phyloP scores from a whole-genome alignment of 2,113 vertebrate species.

The Copsychus sechellarum region DNA sequence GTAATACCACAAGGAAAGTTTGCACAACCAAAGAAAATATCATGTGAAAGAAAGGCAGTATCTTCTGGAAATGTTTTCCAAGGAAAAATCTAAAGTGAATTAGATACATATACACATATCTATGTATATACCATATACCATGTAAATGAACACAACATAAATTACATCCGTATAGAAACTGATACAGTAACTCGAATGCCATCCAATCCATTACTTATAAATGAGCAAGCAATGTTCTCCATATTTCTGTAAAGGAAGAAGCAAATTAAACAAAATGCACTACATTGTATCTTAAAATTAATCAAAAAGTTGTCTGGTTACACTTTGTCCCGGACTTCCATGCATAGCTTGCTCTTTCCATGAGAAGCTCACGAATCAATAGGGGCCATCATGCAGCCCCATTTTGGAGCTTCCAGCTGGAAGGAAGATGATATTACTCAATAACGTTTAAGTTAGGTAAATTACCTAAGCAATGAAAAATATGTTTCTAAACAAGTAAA shows the following conservation, averaged over 20 bases:
- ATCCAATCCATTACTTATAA: background rate
- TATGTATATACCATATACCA: background rate
- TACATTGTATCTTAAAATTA: background rate
- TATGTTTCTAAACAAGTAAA: background rate
- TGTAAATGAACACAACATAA: background rate
- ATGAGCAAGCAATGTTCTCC: background rate
- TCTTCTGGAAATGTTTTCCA: background rate
- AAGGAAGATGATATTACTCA: background rate
- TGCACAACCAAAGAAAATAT: background rate
- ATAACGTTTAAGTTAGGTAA: background rate
- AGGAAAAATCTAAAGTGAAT: background rate
- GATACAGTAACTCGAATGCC: background rate
- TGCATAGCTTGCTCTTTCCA: background rate
- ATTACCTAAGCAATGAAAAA: background rate
- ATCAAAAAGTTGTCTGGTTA: background rate
- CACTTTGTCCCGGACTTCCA: background rate
- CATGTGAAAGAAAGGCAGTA: background rate
- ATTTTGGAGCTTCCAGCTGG: background rate
- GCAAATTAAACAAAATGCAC: background rate
- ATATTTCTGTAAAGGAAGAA: background rate
- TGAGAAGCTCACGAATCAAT: background rate
- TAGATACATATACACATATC: background rate
- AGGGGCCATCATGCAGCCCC: background rate
- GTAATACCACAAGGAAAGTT: background rate
- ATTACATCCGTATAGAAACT: background rate